phyloP scores from a whole-genome alignment of 1,140 invertebrate species.

The Pseudomyrmex dendroicus region DNA sequence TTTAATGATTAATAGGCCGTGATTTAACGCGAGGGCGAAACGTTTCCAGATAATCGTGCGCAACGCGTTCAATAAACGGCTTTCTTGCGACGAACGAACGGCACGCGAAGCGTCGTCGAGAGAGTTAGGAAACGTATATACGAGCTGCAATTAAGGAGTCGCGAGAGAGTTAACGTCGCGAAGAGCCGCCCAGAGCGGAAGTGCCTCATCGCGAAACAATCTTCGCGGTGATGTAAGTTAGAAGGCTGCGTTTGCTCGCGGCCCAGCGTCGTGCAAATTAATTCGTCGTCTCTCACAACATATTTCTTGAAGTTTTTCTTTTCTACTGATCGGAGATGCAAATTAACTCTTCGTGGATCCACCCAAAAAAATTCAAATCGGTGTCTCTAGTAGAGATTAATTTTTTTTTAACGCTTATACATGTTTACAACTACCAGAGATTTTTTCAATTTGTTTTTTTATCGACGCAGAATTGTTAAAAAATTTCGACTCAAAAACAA shows the following conservation, averaged over 20 bases:
- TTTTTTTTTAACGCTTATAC: too few relatives aligned
- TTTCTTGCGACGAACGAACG: conserved; percentile 9
- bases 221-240: neutral
- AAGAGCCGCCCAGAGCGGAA: conserved; percentile 16
- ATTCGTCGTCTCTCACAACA: neutral
- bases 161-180: conserved; percentile 35
- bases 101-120: neutral
- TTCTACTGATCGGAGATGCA: neutral
- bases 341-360: too few relatives aligned
- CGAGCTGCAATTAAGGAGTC: conserved; percentile 32
- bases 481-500: too few relatives aligned
- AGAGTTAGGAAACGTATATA: conserved; percentile 9
- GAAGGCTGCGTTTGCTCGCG: neutral
- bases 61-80: conserved; percentile 49
- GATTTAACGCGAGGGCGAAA: conserved; percentile 53
- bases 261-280: neutral
- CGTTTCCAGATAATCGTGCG: conserved; percentile 52
- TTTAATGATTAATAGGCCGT: conserved; percentile 60
- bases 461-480: too few relatives aligned
- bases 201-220: conserved; percentile 33
- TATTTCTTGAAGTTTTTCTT: neutral
- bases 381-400: too few relatives aligned
- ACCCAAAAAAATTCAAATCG: too few relatives aligned
- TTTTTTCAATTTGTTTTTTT: too few relatives aligned
- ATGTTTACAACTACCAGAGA: too few relatives aligned